Evolutionary conservation across 2,113 vertebrate genomes (phyloP).

Genomic region (Xyrauchen texanus): DNA sequence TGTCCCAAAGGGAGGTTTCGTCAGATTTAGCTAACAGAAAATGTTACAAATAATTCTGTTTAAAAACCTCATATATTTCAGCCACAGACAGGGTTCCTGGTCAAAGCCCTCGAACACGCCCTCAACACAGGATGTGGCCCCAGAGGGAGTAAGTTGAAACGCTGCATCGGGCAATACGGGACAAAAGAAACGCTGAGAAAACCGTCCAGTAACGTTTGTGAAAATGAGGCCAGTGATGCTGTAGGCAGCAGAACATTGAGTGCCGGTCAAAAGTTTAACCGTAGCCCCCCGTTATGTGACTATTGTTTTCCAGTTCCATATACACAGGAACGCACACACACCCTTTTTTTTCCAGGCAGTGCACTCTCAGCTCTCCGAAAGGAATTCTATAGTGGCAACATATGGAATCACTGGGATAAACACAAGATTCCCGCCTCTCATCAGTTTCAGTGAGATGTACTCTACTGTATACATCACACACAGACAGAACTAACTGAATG

Average conservation of each 20-base stretch:
- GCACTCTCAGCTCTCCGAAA: not conserved
- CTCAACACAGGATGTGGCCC: constrained; percentile 34
- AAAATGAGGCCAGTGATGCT: not conserved
- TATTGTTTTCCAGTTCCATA: not conserved
- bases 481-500: not conserved
- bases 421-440: not conserved
- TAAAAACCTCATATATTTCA: too few species aligned
- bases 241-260: not conserved
- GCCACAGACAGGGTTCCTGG: not conserved
- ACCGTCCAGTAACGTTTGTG: not conserved
- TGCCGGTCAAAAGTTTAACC: too few species aligned
- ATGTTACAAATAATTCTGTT: too few species aligned
- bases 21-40: too few species aligned
- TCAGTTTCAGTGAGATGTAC: not conserved
- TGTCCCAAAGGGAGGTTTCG: too few species aligned
- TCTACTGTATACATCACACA: not conserved
- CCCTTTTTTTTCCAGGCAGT: not conserved
- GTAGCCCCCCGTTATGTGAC: not conserved
- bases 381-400: not conserved
- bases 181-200: constrained; percentile 32
- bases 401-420: not conserved
- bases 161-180: not conserved
- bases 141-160: not conserved
- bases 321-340: not conserved
- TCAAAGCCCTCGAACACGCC: constrained; percentile 29